A percentile compares a stretch with the other conserved stretches of the same genome.
Conservation (phyloP, 2,113 vertebrate species). For the Solenodon paradoxus region DNA sequence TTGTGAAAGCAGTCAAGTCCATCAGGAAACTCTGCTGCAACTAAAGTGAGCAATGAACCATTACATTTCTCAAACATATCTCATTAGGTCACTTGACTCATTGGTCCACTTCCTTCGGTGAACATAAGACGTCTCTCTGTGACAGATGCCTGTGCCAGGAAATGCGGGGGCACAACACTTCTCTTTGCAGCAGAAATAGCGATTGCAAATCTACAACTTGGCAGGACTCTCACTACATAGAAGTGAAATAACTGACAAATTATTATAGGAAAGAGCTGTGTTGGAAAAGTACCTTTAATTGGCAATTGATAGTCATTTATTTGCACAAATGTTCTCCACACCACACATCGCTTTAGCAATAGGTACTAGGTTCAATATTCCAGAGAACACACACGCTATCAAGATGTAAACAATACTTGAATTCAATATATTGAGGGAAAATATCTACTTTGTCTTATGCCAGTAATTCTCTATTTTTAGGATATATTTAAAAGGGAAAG, state of each 20-base stretch:
- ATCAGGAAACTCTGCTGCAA: not conserved
- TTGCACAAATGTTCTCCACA: not conserved
- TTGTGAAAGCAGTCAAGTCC: not conserved
- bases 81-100: not conserved
- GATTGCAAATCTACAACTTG: not conserved
- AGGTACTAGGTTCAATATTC: not conserved
- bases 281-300: not conserved
- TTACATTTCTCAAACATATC: not conserved
- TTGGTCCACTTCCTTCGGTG: not conserved
- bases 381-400: not conserved
- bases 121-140: not conserved
- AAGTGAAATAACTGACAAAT: not conserved
- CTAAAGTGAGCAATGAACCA: not conserved
- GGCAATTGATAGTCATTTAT: not conserved
- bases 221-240: not conserved
- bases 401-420: not conserved
- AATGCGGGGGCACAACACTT: not conserved
- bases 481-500: not conserved
- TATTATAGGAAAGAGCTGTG: not conserved
- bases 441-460: not conserved
- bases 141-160: not conserved
- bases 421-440: not conserved
- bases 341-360: not conserved
- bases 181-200: not conserved
- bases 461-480: not conserved